Evolutionary conservation across 2,797 vertebrate species (phyloP).

Genomic region (Neoniphon sammara): DNA sequence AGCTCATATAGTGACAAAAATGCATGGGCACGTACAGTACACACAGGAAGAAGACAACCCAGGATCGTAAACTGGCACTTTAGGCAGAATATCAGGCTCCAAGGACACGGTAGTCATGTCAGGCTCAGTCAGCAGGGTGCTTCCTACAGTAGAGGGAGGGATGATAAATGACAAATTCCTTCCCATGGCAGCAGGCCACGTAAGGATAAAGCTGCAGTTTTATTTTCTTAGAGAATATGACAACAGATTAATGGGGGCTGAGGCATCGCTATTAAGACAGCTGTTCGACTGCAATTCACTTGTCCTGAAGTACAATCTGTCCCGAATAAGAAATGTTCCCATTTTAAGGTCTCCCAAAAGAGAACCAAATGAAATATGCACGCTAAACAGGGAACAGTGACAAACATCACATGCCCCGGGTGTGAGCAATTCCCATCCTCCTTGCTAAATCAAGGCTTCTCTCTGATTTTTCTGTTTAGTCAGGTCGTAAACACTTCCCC

Average conservation of each 20-base stretch:
- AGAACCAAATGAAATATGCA: constrained; percentile 55
- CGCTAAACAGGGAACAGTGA: constrained; percentile 41
- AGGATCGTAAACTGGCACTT: constrained; percentile 13
- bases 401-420: constrained; percentile 51
- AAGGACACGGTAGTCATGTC: constrained; percentile 18
- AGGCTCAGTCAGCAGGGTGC: constrained; percentile 6
- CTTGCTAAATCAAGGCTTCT: constrained; percentile 40
- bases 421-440: constrained; percentile 46
- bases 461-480: constrained; percentile 46
- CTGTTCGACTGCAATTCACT: not conserved
- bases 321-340: constrained; percentile 37
- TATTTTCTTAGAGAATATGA: constrained; percentile 33
- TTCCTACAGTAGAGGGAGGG: constrained; percentile 19
- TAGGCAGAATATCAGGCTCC: constrained; percentile 5
- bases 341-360: constrained; percentile 60
- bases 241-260: constrained; percentile 33
- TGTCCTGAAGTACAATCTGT: constrained; percentile 11
- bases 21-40: constrained; percentile 16
- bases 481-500: constrained; percentile 61
- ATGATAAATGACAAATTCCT: constrained; percentile 42
- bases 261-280: not conserved
- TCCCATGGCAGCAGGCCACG: no score
- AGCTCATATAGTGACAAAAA: constrained; percentile 39
- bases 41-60: not conserved
- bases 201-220: not conserved